Evolutionary conservation across 2,888 invertebrate genomes (phyloP), one percentile per base, ranked within the genome.

Genomic region (Octonoba sinensis): DNA sequence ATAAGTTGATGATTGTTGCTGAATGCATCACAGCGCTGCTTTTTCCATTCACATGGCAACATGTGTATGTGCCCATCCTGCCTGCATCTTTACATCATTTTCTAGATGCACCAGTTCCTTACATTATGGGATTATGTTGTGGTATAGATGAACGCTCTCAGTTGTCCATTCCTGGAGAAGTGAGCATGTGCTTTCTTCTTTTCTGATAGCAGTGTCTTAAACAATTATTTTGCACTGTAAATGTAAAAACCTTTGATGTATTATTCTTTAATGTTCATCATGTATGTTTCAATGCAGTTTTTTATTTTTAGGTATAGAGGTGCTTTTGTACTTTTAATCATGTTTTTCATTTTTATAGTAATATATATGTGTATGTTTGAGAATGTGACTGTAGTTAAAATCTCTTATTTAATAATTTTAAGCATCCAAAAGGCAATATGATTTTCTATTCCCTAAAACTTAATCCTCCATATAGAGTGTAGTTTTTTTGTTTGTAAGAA

Each of bases 21-120:
- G 99, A 99, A 90, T 94, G 96, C 86, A 92, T 98, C 86, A 94
- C 94, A 3, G 92, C 95, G 0, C 90, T 99, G 27, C 90, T 98
- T 54, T 94, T 98, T 87, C 99, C 99, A 1, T 99, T 99, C 88
- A 91, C 93, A 36, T 99, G 99, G 99, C 97, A 97, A 71, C 98
- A 99, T 89, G 98, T 99, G 3, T 99, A 99, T 89, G 99, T 99
- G 82, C 99, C 99, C 44, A 97, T 99, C 87, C 90, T 99, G 86
- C 99, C 99, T 0, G 95, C 97, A 67, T 94, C 96, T 20, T 90
- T 97, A 83, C 86, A 87, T 15, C 97, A 98, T 88, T 99, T 99
- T 89, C 91, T 99, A 64, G 99, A 99, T 90, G 99, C 99, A 6
- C 99, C 99, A 0, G 98, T 99, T 72, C 99, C 99, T 49, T 99